Evolutionary conservation across 1,140 invertebrate species (phyloP).

Genomic region (Camponotus vicinus): DNA sequence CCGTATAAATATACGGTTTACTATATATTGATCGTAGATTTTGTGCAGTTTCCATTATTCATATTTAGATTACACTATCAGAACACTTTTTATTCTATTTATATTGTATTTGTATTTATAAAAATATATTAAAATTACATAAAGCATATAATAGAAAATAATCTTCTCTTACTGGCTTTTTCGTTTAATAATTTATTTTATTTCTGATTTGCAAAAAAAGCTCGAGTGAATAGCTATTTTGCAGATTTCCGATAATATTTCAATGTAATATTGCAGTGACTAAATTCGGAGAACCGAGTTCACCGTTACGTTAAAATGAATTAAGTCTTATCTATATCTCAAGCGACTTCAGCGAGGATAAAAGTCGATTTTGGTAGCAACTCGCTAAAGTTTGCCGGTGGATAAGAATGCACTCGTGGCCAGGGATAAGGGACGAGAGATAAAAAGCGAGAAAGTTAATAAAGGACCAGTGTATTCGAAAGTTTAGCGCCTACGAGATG

Average conservation of each 20-base stretch:
- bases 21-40: background rate
- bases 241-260: background rate
- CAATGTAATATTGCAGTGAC: background rate
- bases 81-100: too few species aligned
- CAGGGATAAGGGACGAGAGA: background rate
- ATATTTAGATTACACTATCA: too few species aligned
- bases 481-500: slow-evolving; percentile 71
- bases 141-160: background rate
- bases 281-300: background rate
- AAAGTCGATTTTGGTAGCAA: slow-evolving; percentile 62
- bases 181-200: background rate
- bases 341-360: background rate
- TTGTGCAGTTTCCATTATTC: background rate
- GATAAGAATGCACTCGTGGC: slow-evolving; percentile 2
- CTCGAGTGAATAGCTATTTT: background rate
- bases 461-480: slow-evolving; percentile 64
- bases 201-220: background rate
- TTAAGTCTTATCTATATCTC: slow-evolving; percentile 41
- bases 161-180: background rate
- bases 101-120: too few species aligned
- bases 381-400: slow-evolving; percentile 40
- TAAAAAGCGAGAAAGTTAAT: slow-evolving; percentile 65
- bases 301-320: slow-evolving; percentile 22
- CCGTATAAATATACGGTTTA: background rate
- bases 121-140: background rate